Evolutionary conservation across 1,140 invertebrate genomes (phyloP).

Genomic region (Drosophila parvula): DNA sequence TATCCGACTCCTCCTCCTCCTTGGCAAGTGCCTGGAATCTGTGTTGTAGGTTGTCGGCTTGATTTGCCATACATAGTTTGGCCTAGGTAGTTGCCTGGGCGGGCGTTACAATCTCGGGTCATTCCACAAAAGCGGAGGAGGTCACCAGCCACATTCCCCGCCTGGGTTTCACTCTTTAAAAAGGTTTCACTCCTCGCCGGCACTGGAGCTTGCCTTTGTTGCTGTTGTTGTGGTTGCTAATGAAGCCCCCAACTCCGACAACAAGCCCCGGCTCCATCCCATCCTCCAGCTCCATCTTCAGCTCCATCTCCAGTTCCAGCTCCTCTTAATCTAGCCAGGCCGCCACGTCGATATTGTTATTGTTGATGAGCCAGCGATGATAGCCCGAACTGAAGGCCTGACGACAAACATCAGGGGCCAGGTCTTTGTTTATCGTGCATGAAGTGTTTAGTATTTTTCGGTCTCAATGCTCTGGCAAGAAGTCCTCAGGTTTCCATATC

Average conservation of each 20-base stretch:
- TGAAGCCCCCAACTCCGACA: slow-evolving; percentile 39
- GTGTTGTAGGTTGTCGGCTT: slow-evolving; percentile 52
- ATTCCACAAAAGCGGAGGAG: slow-evolving; percentile 62
- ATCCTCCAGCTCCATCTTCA: slow-evolving; percentile 15
- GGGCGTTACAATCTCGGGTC: slow-evolving; percentile 80
- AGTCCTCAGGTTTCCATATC: neutral
- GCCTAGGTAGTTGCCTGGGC: slow-evolving; percentile 53
- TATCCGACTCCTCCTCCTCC: slow-evolving; percentile 1
- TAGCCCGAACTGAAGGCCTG: slow-evolving; percentile 51
- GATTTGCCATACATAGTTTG: slow-evolving; percentile 75
- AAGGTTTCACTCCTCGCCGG: slow-evolving; percentile 79
- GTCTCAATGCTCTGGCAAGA: slow-evolving; percentile 6
- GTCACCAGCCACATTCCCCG: slow-evolving; percentile 68
- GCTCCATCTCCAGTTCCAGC: slow-evolving; percentile 19
- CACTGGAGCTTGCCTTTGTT: slow-evolving; percentile 30
- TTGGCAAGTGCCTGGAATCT: slow-evolving; percentile 54
- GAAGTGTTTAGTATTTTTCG: slow-evolving; percentile 72
- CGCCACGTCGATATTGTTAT: slow-evolving; percentile 76
- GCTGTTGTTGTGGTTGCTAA: slow-evolving; percentile 47
- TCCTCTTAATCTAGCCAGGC: slow-evolving; percentile 54
- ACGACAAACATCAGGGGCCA: slow-evolving; percentile 61
- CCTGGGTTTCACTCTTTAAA: slow-evolving; percentile 79
- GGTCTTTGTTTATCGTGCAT: slow-evolving; percentile 79
- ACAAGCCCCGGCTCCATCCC: neutral
- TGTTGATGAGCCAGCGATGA: slow-evolving; percentile 79